phyloP scores from a whole-genome alignment of 2,113 vertebrate genomes.

The Microtus ochrogaster region DNA sequence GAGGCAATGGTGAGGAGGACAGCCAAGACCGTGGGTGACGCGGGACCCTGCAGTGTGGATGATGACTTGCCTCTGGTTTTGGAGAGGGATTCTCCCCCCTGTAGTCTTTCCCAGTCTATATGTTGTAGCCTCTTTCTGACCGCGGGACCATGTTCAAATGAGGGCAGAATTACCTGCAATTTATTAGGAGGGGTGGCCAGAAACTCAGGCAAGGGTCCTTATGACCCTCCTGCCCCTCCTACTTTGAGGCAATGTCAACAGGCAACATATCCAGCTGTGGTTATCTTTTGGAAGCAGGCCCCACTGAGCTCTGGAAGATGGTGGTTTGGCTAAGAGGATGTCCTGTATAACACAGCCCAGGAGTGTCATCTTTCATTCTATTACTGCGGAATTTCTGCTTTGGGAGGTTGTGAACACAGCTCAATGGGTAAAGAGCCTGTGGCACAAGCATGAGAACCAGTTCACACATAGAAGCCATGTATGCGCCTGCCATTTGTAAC shows the following conservation, averaged over 20 bases:
- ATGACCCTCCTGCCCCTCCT: background rate
- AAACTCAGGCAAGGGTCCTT: background rate
- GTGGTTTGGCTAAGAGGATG: background rate
- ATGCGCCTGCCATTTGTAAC: no score
- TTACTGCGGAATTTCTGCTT: background rate
- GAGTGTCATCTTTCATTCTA: background rate
- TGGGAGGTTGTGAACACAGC: background rate
- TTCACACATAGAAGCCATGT: background rate
- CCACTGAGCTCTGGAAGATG: background rate
- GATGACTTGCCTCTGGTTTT: background rate
- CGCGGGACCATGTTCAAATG: background rate
- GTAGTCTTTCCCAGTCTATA: background rate
- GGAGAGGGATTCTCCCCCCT: background rate
- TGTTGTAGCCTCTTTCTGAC: background rate
- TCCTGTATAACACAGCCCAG: background rate
- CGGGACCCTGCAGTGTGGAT: background rate
- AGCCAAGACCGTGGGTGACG: background rate
- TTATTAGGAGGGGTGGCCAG: background rate
- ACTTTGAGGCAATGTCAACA: background rate
- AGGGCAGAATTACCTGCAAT: background rate
- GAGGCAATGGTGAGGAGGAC: background rate
- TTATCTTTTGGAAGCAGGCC: background rate
- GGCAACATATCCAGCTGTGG: background rate
- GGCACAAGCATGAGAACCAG: background rate
- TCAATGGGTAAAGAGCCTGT: background rate